Evolutionary conservation across 2,888 invertebrate species (phyloP).

Genomic region (Hyposoter dolosus): DNA sequence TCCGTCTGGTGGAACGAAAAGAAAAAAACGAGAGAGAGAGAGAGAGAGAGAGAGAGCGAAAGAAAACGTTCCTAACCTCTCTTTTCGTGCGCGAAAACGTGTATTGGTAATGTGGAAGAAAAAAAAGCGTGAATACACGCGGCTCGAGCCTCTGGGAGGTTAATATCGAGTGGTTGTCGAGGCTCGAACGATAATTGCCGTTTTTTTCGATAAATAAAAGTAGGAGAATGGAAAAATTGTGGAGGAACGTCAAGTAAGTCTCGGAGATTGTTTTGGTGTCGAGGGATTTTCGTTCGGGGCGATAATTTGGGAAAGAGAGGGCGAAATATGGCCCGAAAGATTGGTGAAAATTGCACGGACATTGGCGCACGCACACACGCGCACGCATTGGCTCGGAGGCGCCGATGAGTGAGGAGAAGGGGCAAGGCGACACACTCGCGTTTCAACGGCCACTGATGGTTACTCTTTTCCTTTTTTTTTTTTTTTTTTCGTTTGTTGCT

Average conservation of each 20-base stretch:
- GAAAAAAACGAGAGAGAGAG: slow-evolving; percentile 12
- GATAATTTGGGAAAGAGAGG: slow-evolving; percentile 67
- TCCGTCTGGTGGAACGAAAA: slow-evolving; percentile 30
- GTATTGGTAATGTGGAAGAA: slow-evolving; percentile 4
- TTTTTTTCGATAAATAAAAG: background rate
- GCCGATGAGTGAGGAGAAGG: slow-evolving; percentile 10
- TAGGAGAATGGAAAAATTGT: slow-evolving; percentile 17
- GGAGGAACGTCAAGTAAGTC: slow-evolving; percentile 46
- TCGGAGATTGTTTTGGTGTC: background rate
- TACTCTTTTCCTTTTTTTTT: slow-evolving; percentile 46
- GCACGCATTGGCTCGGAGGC: slow-evolving; percentile 39
- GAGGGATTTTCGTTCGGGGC: background rate
- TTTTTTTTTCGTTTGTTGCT: slow-evolving; percentile 20
- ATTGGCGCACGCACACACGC: slow-evolving; percentile 75
- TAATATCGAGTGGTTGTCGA: background rate
- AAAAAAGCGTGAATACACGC: background rate
- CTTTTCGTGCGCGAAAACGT: background rate
- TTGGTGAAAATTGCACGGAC: slow-evolving; percentile 70
- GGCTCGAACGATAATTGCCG: background rate
- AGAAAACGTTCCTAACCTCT: background rate
- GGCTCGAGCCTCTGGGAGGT: background rate
- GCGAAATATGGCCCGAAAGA: slow-evolving; percentile 77
- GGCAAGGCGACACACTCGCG: slow-evolving; percentile 50
- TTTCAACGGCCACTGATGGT: slow-evolving; percentile 63
- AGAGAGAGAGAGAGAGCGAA: background rate